Percentiles rank a stretch among this genome's conserved stretches.
These are phyloP conservation scores for Mimumesa dahlbomi DNA, from an alignment of 2,888 invertebrate genomes.

Conservation along the genomic window DNA sequence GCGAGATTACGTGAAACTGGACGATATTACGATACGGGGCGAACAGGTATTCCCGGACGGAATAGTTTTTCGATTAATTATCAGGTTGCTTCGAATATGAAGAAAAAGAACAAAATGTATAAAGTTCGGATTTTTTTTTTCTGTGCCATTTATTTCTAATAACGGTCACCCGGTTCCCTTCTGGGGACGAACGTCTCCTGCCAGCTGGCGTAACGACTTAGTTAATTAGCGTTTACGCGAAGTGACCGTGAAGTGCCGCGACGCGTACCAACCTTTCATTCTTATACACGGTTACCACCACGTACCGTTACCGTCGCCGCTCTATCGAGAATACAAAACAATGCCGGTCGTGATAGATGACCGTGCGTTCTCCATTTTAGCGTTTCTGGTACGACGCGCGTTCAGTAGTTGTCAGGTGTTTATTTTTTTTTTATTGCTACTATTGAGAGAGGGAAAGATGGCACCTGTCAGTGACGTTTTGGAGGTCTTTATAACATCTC, in stretches of 20 bases:
- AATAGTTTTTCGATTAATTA: too few relatives aligned
- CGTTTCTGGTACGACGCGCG: slow-evolving; percentile 24
- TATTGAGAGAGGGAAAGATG: too few relatives aligned
- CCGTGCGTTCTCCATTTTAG: slow-evolving; percentile 2
- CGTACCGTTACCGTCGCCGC: slow-evolving; percentile 36
- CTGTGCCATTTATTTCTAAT: slow-evolving; percentile 40
- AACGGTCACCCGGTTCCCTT: slow-evolving; percentile 39
- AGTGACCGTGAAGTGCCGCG: slow-evolving; percentile 38
- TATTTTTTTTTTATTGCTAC: too few relatives aligned
- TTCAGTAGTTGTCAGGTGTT: slow-evolving; percentile 26
- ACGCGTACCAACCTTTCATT: slow-evolving; percentile 25
- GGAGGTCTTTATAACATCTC: too few relatives aligned
- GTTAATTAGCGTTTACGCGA: slow-evolving; percentile 59
- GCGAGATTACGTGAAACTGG: too few relatives aligned
- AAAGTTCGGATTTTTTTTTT: too few relatives aligned
- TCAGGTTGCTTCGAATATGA: too few relatives aligned
- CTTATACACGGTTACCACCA: slow-evolving; percentile 21
- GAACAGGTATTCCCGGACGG: too few relatives aligned
- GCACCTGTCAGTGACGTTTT: too few relatives aligned
- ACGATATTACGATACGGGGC: too few relatives aligned
- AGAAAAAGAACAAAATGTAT: too few relatives aligned
- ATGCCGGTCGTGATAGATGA: slow-evolving; percentile 40
- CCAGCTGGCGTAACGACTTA: slow-evolving; percentile 42
- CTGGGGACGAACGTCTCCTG: slow-evolving; percentile 21
- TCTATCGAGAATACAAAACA: slow-evolving; percentile 49